Percentiles rank a stretch among this genome's conserved stretches.
These are phyloP conservation scores for Kryptolebias ocellatus DNA, from an alignment of 2,797 vertebrate species.

Conservation along the genomic window DNA sequence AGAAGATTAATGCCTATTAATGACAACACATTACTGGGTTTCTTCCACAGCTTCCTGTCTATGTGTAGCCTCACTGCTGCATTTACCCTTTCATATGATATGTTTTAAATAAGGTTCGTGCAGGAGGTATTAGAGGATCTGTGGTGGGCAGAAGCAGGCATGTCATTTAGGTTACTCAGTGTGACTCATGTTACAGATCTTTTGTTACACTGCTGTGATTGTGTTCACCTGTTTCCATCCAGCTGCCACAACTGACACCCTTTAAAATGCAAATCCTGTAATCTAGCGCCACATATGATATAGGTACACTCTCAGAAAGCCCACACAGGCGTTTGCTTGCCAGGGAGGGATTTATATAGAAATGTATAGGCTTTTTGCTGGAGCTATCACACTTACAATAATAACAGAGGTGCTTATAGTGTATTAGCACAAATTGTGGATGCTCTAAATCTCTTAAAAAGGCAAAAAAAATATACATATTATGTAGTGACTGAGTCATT, in stretches of 20 bases:
- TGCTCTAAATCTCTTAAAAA: constrained; percentile 6
- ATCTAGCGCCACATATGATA: constrained; percentile 55
- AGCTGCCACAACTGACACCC: constrained; percentile 48
- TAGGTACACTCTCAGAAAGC: constrained; percentile 48
- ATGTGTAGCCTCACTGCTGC: constrained; percentile 2
- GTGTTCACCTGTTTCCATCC: constrained; percentile 41
- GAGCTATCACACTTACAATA: constrained; percentile 18
- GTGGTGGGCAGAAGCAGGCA: constrained; percentile 38
- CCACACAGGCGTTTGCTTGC: constrained; percentile 24
- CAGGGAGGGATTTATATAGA: constrained; percentile 25
- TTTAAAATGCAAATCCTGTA: constrained; percentile 73
- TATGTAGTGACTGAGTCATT: background rate
- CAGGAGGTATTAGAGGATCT: constrained; percentile 38
- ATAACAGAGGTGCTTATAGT: background rate
- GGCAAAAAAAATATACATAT: background rate
- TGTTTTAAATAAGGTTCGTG: constrained; percentile 29
- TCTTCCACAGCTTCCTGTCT: constrained; percentile 5
- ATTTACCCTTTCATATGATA: constrained; percentile 12
- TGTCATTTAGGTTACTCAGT: constrained; percentile 46
- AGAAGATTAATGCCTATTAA: constrained; percentile 12
- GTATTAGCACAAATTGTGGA: background rate
- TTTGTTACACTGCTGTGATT: constrained; percentile 48
- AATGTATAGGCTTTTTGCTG: constrained; percentile 32
- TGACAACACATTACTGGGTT: background rate
- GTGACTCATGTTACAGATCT: constrained; percentile 45